phyloP scores from a whole-genome alignment of 2,888 invertebrate genomes.

The Hydrotaea cyrtoneurina region DNA sequence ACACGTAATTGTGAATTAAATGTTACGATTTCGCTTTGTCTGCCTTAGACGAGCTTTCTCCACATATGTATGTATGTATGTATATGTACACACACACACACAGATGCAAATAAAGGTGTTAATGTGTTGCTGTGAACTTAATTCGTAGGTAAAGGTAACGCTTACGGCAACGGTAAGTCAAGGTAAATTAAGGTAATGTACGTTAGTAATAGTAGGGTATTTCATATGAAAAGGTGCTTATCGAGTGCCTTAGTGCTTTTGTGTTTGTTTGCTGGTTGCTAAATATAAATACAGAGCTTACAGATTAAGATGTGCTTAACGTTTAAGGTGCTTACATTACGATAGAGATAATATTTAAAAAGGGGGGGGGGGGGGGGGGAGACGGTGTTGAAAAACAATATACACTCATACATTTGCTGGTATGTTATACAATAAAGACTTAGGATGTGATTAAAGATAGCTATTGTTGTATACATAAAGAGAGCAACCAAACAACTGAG shows the following conservation, averaged over 20 bases:
- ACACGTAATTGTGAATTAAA: constrained; percentile 28
- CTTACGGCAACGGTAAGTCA: neutral
- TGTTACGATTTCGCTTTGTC: constrained; percentile 16
- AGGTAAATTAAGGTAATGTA: neutral
- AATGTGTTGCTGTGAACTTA: constrained; percentile 48
- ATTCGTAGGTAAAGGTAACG: neutral
- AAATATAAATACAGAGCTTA: constrained; percentile 45
- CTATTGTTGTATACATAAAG: neutral
- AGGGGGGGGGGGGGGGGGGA: neutral
- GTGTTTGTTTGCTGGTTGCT: constrained; percentile 21
- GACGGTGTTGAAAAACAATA: constrained; percentile 18
- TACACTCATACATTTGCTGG: neutral
- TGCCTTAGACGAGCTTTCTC: neutral
- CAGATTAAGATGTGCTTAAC: constrained; percentile 60
- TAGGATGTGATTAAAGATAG: neutral
- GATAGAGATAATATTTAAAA: neutral
- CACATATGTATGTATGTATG: no score
- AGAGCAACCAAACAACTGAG: neutral
- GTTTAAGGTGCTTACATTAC: constrained; percentile 56
- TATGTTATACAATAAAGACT: neutral
- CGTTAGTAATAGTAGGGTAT: neutral
- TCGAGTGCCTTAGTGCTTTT: constrained; percentile 34
- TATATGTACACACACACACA: neutral
- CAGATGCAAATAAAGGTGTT: constrained; percentile 29
- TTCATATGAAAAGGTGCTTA: constrained; percentile 12